Percentiles rank a stretch among this genome's conserved stretches.
phyloP scores from a whole-genome alignment of 2,888 invertebrate species.

The Drosophila pseudotalamancana region DNA sequence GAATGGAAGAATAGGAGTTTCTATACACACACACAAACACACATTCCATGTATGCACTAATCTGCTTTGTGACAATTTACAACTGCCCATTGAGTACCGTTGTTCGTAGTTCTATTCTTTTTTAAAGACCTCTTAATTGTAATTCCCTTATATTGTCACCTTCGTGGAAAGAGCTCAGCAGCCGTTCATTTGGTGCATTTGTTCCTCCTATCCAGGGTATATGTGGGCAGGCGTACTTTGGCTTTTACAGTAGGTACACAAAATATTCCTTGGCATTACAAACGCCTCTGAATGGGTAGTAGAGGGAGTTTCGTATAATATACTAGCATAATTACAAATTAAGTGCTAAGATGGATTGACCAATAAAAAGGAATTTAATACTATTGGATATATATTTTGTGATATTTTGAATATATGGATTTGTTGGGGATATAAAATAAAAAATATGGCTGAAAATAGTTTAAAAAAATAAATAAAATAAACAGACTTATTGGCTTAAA shows the following conservation, averaged over 20 bases:
- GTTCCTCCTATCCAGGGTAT: background rate
- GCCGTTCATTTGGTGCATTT: conserved; percentile 3
- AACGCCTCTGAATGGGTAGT: too few species aligned
- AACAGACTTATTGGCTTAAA: too few species aligned
- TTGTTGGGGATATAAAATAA: too few species aligned
- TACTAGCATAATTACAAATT: too few species aligned
- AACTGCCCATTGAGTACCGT: conserved; percentile 29
- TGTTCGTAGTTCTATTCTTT: conserved; percentile 22
- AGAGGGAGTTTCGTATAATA: too few species aligned
- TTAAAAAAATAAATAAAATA: too few species aligned
- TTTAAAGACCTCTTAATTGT: conserved; percentile 39
- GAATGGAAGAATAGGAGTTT: background rate
- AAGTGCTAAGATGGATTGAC: too few species aligned
- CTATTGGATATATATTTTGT: too few species aligned
- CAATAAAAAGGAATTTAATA: too few species aligned
- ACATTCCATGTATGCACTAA: conserved; percentile 16
- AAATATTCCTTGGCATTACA: background rate
- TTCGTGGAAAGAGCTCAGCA: conserved; percentile 50
- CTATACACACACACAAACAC: background rate
- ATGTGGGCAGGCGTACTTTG: conserved; percentile 4
- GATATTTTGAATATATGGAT: too few species aligned
- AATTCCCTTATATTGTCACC: conserved; percentile 54
- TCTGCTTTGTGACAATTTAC: conserved; percentile 37
- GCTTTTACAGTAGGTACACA: background rate
- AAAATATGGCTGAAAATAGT: too few species aligned